These are phyloP conservation scores for Macquaria ambigua DNA, from an alignment of 2,113 vertebrate species.

Conservation along the genomic window DNA sequence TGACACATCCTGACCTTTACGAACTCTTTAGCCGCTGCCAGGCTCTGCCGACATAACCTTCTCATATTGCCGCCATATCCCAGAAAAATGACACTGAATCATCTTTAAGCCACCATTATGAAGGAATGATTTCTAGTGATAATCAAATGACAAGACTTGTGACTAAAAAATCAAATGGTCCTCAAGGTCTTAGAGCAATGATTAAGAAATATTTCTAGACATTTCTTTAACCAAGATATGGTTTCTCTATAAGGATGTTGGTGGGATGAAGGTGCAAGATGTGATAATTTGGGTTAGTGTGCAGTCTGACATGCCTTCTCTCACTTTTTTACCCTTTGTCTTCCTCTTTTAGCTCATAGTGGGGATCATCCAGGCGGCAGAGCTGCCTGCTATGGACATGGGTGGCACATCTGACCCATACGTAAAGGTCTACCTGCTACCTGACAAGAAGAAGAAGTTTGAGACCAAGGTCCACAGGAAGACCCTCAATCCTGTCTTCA, in stretches of 20 bases:
- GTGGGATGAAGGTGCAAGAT: slow-evolving; percentile 42
- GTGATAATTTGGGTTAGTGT: not conserved
- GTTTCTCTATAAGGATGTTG: slow-evolving; percentile 30
- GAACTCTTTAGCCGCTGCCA: slow-evolving; percentile 34
- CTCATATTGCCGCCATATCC: slow-evolving; percentile 3
- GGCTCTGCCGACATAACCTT: slow-evolving; percentile 32
- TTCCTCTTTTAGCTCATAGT: slow-evolving; percentile 81
- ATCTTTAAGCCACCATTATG: slow-evolving; percentile 35
- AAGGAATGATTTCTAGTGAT: slow-evolving; percentile 15
- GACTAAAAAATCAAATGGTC: slow-evolving; percentile 12
- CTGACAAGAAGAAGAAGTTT: slow-evolving; percentile 93
- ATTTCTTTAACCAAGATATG: not conserved
- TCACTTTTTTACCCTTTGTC: slow-evolving; percentile 10
- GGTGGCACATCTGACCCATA: slow-evolving; percentile 94
- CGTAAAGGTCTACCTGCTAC: slow-evolving; percentile 92
- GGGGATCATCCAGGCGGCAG: slow-evolving; percentile 91
- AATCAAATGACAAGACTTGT: not conserved
- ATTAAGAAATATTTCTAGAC: not conserved
- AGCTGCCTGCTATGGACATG: slow-evolving; percentile 93
- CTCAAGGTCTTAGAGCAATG: not conserved
- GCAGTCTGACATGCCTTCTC: slow-evolving; percentile 15
- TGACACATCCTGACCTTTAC: slow-evolving; percentile 73
- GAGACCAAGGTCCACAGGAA: slow-evolving; percentile 96
- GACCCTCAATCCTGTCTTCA: slow-evolving; percentile 92
- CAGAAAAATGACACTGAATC: slow-evolving; percentile 39